Conservation (phyloP, 2,888 invertebrate species). For the Metellina segmentata region DNA sequence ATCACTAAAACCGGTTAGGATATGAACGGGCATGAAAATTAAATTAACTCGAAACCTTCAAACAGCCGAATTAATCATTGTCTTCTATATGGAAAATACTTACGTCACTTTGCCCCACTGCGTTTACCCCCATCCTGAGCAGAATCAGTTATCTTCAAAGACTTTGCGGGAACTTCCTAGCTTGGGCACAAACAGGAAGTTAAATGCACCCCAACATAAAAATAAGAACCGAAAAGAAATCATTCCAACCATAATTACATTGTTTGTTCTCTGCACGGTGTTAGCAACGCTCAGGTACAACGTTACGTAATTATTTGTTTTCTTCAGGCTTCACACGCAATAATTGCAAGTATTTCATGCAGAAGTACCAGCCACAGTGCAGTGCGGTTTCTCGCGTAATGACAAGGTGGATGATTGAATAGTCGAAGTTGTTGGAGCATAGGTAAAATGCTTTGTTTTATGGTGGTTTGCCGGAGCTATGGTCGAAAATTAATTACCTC, state of each 20-base stretch:
- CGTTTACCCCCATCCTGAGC: neutral
- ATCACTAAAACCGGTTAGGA: neutral
- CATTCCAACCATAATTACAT: neutral
- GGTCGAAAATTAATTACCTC: neutral
- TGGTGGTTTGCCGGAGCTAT: neutral
- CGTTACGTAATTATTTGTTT: neutral
- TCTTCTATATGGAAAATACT: neutral
- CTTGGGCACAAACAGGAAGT: neutral
- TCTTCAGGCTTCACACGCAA: neutral
- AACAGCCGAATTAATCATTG: neutral
- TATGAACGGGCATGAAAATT: neutral
- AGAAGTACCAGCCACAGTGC: neutral
- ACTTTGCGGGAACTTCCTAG: neutral
- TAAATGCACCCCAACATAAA: neutral
- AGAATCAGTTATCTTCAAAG: neutral
- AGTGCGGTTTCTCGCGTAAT: neutral
- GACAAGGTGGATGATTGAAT: neutral
- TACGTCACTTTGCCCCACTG: neutral
- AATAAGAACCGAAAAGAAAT: neutral
- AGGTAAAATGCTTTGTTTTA: neutral
- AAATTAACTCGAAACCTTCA: neutral
- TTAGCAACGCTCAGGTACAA: neutral
- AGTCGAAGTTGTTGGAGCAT: conserved; percentile 6
- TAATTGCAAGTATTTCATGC: neutral
- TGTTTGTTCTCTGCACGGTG: neutral